Base-by-base conservation (phyloP, 2,888 invertebrate species). In the Oscheius sp. region DNA sequence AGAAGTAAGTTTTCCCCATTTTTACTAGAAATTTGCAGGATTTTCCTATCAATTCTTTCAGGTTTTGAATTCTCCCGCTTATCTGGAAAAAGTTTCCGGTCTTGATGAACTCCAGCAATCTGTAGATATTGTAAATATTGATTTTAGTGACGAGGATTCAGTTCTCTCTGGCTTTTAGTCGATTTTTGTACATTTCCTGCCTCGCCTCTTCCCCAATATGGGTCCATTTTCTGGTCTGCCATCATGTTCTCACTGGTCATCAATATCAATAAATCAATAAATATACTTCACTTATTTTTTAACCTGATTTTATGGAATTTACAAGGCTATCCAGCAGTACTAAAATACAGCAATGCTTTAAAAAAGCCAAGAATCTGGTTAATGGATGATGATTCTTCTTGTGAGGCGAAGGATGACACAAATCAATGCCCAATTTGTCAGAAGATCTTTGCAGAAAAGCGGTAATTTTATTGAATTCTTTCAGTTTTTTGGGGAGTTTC, bases 61-160 rank as follows among this genome's bases (percentile, higher is more conserved):
- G 69, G 78, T 77, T 21, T 72, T 76, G 75, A 93, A 87, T 73
- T 78, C 78, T 21, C 93, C 94, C 0, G 92, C 92, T 75, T 93
- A 93, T 89, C 91, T 97, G 85, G 96, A 96, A 90, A 93, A 94
- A 80, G 89, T 96, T 2, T 94, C 95, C 0, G 95, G 95, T 0
- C 91, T 97, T 23, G 90, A 90, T 55, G 86, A 90, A 82, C 89
- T 92, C 76, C 91, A 91, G 74, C 84, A 75, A 13, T 79, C 80
- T 5, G 81, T 78, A 21, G 73, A 84, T 21, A 76, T 70, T 18
- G 72, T 81, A 13, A 52, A 77, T 2, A 81, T 81, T 49, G 81
- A 81, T 41, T 81, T 81, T 45, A 74, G 72, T 18, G 81, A 81
- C 49, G 72, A 75, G 23, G 73, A 71, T 16, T 55, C 72, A 9